Evolutionary conservation across 2,888 invertebrate genomes (phyloP), one percentile per base, ranked within the genome.

Genomic region (Orchestes rusci): DNA sequence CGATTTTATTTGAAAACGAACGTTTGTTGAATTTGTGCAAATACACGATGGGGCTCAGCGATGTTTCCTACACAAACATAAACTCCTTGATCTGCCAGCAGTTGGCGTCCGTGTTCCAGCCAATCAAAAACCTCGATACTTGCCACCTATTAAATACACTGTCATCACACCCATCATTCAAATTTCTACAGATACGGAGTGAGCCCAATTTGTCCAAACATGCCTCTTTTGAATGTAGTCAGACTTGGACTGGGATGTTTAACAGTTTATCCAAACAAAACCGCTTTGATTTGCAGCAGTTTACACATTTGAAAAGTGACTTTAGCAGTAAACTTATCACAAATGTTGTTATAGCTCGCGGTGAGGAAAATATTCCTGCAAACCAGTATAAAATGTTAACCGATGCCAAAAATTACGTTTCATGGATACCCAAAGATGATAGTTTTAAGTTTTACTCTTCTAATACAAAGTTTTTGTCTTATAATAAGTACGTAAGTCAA

Each of bases 81-180:
- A 75, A 75, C 59, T 59, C 63, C 16, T 48, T 74, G 8, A 70
- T 73, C 31, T 65, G 70, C 5, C 63, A 69, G 47, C 72, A 74
- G 54, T 47, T 75, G 37, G 57, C 65, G 2, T 64, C 70, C n/a
- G 49, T 69, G 17, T 68, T 71, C 50, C 71, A 72, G 50, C 72
- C 73, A 5, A 53, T 66, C 13, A 56, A 55, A 16, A 39, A 54
- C 55, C 40, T 55, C 55, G 57, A 60, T 48, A 54, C 49, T 48
- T 39, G 61, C 12, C 56, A 55, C 56, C 57, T 73, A 16, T 57
- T 69, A 15, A 61, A 65, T 15, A 60, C 65, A 35, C 53, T 73
- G 30, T 63, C 67, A n/a, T 59, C 70, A 1, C 71, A 73, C 60
- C 70, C 72, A 4, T 59, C 56, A n/a, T 72, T 69, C 47, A 73